These are phyloP conservation scores for Thysanoteuthis rhombus DNA, from an alignment of 2,888 invertebrate genomes.

Conservation along the genomic window DNA sequence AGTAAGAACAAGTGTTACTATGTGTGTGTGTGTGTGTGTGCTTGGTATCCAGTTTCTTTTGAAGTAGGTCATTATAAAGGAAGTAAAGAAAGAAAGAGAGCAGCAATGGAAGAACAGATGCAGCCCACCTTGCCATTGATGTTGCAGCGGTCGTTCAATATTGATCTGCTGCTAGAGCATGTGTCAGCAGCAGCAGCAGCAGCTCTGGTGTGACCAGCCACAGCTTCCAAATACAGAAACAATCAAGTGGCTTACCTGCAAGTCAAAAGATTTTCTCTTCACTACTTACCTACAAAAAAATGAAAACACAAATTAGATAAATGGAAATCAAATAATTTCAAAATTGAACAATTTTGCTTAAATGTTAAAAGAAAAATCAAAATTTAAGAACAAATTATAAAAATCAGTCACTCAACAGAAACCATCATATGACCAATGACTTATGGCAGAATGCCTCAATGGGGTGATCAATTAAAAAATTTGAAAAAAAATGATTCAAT, in stretches of 20 bases:
- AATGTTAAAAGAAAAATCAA: too few species aligned
- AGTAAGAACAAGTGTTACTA: background rate
- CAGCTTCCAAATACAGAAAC: background rate
- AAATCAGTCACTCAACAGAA: too few species aligned
- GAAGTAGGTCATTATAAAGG: background rate
- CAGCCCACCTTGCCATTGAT: conserved; percentile 2
- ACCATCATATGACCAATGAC: too few species aligned
- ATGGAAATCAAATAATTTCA: background rate
- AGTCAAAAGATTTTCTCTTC: background rate
- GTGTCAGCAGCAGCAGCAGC: background rate
- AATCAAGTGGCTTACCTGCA: background rate
- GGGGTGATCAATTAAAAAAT: too few species aligned
- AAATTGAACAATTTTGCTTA: too few species aligned
- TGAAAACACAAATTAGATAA: background rate
- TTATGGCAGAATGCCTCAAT: too few species aligned
- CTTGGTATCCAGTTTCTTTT: background rate
- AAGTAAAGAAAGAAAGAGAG: background rate
- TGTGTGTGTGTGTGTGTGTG: conserved; percentile 24
- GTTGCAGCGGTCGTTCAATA: background rate
- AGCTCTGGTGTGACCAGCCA: background rate
- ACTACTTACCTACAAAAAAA: background rate
- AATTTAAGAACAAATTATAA: too few species aligned
- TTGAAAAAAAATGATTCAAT: too few species aligned
- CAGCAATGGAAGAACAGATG: background rate
- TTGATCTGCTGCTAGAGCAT: background rate